Evolutionary conservation across 2,113 vertebrate genomes (phyloP).

Genomic region (Saguinus midas): DNA sequence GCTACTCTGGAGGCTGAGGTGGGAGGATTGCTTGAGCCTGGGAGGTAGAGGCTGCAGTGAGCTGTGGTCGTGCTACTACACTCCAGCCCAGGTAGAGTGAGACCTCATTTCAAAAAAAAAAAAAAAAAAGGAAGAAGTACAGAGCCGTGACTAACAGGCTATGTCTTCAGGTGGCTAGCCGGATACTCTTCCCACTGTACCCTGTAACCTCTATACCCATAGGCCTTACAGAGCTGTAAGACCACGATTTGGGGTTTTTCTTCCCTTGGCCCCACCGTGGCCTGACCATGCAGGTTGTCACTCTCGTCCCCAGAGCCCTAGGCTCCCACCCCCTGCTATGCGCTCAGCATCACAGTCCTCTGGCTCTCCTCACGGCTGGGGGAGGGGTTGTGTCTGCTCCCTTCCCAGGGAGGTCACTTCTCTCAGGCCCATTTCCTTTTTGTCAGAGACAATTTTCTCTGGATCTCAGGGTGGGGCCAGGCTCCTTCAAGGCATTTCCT

Average conservation of each 20-base stretch:
- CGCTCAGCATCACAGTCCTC: not conserved
- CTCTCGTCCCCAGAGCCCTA: not conserved
- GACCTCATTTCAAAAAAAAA: no score
- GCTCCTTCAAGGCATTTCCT: constrained; percentile 86
- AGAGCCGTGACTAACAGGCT: not conserved
- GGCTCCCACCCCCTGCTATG: not conserved
- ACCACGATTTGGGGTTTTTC: not conserved
- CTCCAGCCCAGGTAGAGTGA: no score
- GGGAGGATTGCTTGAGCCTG: no score
- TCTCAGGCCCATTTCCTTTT: constrained; percentile 75
- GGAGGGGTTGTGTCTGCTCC: not conserved
- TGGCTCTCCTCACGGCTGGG: not conserved
- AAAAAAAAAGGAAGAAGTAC: no score
- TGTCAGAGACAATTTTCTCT: constrained; percentile 82
- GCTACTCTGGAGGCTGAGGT: no score
- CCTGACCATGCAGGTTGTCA: not conserved
- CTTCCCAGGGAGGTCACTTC: not conserved
- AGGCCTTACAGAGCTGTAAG: not conserved
- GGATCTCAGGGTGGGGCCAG: constrained; percentile 78
- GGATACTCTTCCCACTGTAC: not conserved
- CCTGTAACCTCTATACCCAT: not conserved
- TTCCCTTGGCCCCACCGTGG: not conserved
- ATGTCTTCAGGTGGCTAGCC: not conserved
- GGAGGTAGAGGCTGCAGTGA: no score
- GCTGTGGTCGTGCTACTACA: no score